Conservation (phyloP, 2,888 invertebrate species). For the Leptinotarsa haldemani region DNA sequence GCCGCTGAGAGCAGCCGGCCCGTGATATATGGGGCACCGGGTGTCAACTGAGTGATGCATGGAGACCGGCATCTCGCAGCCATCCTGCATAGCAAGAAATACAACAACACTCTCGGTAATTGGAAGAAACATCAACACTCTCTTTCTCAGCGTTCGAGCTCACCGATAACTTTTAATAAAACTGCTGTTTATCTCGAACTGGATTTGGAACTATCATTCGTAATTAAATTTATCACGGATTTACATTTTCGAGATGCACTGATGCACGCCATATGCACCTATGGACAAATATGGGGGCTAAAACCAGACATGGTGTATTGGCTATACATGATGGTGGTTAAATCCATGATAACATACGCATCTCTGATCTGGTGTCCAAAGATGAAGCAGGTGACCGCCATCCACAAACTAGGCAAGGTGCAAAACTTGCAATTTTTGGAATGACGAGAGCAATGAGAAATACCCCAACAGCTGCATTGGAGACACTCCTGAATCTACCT, state of each 20-base stretch:
- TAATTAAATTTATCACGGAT: slow-evolving; percentile 47
- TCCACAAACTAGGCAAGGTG: too few relatives aligned
- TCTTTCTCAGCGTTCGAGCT: slow-evolving; percentile 32
- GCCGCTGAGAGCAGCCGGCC: slow-evolving; percentile 53
- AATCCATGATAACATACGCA: too few relatives aligned
- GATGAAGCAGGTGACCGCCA: too few relatives aligned
- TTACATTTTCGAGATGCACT: slow-evolving; percentile 30
- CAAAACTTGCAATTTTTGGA: too few relatives aligned
- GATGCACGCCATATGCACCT: too few relatives aligned
- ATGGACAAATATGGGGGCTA: too few relatives aligned
- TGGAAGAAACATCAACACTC: slow-evolving; percentile 49
- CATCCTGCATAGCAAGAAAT: slow-evolving; percentile 28
- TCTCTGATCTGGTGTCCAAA: too few relatives aligned
- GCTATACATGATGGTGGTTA: too few relatives aligned
- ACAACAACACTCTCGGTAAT: slow-evolving; percentile 54
- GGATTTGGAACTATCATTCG: slow-evolving; percentile 41
- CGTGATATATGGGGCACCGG: slow-evolving; percentile 69
- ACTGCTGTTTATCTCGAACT: slow-evolving; percentile 43
- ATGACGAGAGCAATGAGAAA: too few relatives aligned
- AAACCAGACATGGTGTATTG: too few relatives aligned
- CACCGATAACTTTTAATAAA: slow-evolving; percentile 41
- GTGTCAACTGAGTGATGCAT: slow-evolving; percentile 69
- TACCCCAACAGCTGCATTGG: too few relatives aligned
- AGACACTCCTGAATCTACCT: too few relatives aligned
- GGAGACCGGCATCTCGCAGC: slow-evolving; percentile 56